phyloP scores from a whole-genome alignment of 2,888 invertebrate genomes.

The Coenonympha glycerion region DNA sequence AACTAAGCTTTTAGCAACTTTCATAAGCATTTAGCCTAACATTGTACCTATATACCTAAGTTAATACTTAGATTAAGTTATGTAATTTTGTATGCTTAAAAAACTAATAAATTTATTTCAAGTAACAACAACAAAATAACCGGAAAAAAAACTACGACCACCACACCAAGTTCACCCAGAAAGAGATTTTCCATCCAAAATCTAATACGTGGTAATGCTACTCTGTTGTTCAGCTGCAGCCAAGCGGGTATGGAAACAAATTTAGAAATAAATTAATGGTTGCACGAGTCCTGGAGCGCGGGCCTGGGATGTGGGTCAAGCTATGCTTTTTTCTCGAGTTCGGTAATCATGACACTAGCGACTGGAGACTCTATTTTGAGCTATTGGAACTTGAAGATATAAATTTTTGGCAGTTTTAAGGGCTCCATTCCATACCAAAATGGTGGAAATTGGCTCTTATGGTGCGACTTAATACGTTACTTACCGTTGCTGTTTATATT shows the following conservation, averaged over 20 bases:
- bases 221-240: slow-evolving; percentile 41
- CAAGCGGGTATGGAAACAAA: slow-evolving; percentile 25
- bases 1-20: too few relatives aligned
- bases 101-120: too few relatives aligned
- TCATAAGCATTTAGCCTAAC: too few relatives aligned
- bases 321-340: slow-evolving; percentile 4
- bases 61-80: too few relatives aligned
- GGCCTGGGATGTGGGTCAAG: slow-evolving; percentile 22
- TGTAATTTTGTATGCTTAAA: too few relatives aligned
- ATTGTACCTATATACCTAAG: too few relatives aligned
- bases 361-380: neutral
- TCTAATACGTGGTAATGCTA: neutral
- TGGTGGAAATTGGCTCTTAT: too few relatives aligned
- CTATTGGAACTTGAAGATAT: neutral
- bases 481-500: too few relatives aligned
- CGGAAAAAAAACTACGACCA: too few relatives aligned
- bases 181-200: neutral
- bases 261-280: slow-evolving; percentile 25
- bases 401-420: neutral
- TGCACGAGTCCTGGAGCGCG: slow-evolving; percentile 15
- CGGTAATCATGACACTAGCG: neutral
- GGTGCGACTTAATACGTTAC: too few relatives aligned
- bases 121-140: too few relatives aligned
- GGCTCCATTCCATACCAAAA: neutral
- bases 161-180: too few relatives aligned